Base-by-base conservation (phyloP, 2,797 vertebrate species). In the Sebastiscus tertius region DNA sequence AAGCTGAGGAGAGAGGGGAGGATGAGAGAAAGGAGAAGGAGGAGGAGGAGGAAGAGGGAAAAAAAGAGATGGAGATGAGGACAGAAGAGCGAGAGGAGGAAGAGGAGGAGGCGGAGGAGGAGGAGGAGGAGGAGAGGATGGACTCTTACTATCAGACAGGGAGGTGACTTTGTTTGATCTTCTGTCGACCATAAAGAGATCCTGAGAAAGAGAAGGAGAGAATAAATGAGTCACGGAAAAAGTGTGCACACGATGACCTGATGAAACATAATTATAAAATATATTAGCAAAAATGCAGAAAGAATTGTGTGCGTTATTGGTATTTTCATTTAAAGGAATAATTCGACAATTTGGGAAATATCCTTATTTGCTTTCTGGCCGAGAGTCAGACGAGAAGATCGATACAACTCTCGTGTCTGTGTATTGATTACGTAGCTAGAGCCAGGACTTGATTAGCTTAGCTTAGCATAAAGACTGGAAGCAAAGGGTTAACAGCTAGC, bases 121-220 rank as follows among this genome's bases (percentile, higher is more conserved):
- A 20, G 58, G 75, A 16, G 78, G 79, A 1, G 76, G 74, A 81
- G 80, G 85, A 86, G 79, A 88, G 87, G 88, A 79, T 2, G 68
- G 77, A 85, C 39, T 91, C 42, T 66, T 95, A 96, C 95, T 94
- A 92, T 95, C 89, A 2, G 94, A 96, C 61, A 97, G 93, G 83
- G 92, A 92, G 49, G 88, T 92, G 65, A 97, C 82, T 1, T 87
- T 94, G 65, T 91, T 95, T 0, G 76, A 83, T 72, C 80, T 85
- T 0, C 90, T 95, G 86, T 97, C 95, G 58, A 97, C 93, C 3
- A 96, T 91, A 62, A 96, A 96, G 29, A 97, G 87, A 66, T 96
- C 92, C 97, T 97, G 89, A 3, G n/a, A 75, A 20, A 83, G 39
- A 12, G 2, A 27, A 34, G 13, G 24, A 39, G 7, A 20, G 20